These are phyloP conservation scores for Upupa epops DNA, from an alignment of 2,113 vertebrate genomes.

Conservation along the genomic window DNA sequence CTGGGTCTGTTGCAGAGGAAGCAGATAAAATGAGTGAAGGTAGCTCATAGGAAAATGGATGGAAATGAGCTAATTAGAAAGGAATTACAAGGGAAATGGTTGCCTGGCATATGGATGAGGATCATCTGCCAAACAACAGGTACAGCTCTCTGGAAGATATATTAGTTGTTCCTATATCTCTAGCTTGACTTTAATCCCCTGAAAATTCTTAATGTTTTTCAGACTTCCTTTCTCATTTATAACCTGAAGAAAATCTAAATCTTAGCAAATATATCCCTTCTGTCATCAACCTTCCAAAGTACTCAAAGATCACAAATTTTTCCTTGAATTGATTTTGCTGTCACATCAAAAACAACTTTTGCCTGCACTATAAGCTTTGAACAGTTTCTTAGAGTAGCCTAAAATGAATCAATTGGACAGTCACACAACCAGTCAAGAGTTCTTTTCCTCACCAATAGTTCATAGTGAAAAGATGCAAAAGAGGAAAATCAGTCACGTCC, in stretches of 20 bases:
- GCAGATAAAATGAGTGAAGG: neutral
- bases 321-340: neutral
- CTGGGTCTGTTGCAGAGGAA: neutral
- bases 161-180: neutral
- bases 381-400: neutral
- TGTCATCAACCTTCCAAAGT: neutral
- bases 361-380: neutral
- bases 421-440: constrained; percentile 2
- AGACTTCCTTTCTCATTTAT: neutral
- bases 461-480: neutral
- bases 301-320: neutral
- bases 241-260: neutral
- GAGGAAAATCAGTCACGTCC: constrained; percentile 1
- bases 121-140: neutral
- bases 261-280: neutral
- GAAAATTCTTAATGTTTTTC: neutral
- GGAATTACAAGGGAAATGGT: neutral
- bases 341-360: neutral
- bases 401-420: neutral
- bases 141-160: neutral
- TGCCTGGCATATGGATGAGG: neutral
- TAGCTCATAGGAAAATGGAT: neutral
- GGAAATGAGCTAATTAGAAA: neutral
- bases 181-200: neutral
- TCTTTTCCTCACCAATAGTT: neutral